Evolutionary conservation across 2,888 invertebrate species (phyloP), one percentile per base, ranked within the genome.

Genomic region (Hirtodrosophila trivittata): DNA sequence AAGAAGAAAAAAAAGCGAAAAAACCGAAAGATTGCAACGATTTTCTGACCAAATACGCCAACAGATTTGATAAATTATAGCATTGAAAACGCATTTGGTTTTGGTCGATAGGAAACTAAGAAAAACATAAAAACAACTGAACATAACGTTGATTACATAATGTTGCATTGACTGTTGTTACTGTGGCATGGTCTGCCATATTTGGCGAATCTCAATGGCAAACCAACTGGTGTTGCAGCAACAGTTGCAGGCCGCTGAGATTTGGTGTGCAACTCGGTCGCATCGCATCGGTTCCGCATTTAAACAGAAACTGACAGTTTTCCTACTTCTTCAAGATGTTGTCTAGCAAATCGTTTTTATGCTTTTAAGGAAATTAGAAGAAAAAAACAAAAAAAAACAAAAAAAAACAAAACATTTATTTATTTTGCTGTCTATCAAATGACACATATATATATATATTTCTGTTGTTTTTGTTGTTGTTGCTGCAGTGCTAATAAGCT

Each of bases 281-380:
- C 65, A 55, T 55, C 52, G 72, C 65, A 57, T 55, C 52, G 75
- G 80, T 80, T 82, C 83, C 85, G 83, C 78, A 77, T 85, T 71
- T 71, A 64, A 59, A 42, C 32, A 46, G 32, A 52, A 52, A 60
- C 59, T 74, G 77, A 73, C 71, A 71, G 60, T 86, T 72, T 68
- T 65, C 33, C 47, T 60, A 49, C 42, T 62, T 56, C 59, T 51
- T 35, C 28, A 64, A 58, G 52, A 67, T 58, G 77, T 33, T 51
- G 69, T 59, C 51, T 64, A 71, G 82, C 86, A 82, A 82, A 82
- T 86, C 77, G 82, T 77, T 82, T 80, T 86, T 81, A 49, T 68
- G 66, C 82, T 81, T 86, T 86, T 84, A 82, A 86, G 82, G 85
- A 84, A 77, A 86, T 70, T 75, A 50, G 71, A 67, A 50, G 54